Conservation (phyloP, 2,797 vertebrate species). For the Trematomus bernacchii region DNA sequence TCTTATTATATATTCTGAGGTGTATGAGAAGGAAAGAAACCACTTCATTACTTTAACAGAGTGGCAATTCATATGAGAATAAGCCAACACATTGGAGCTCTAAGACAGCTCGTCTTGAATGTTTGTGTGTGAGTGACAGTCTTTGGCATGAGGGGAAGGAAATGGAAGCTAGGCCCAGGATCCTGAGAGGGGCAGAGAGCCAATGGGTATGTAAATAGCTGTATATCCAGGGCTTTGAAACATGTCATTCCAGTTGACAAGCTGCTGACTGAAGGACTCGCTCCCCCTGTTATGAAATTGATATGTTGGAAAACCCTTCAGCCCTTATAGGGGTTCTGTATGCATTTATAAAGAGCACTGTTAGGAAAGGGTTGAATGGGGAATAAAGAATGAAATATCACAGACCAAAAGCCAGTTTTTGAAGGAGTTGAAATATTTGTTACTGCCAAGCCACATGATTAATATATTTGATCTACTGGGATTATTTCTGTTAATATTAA, state of each 20-base stretch:
- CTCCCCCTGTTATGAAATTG: conserved; percentile 40
- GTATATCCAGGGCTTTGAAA: conserved; percentile 62
- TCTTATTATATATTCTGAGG: conserved; percentile 11
- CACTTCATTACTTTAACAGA: conserved; percentile 3
- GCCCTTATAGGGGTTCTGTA: conserved; percentile 17
- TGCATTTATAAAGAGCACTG: conserved; percentile 27
- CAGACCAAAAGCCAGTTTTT: conserved; percentile 34
- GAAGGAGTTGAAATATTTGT: conserved; percentile 42
- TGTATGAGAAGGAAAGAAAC: conserved; percentile 2
- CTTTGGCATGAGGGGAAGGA: conserved; percentile 37
- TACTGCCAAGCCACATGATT: conserved; percentile 39
- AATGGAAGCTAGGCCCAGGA: conserved; percentile 33
- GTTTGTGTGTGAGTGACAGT: conserved; percentile 59
- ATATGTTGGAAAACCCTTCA: conserved; percentile 34
- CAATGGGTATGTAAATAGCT: conserved; percentile 69
- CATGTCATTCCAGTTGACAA: conserved; percentile 61
- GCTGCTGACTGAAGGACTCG: conserved; percentile 45
- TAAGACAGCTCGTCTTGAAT: conserved; percentile 42
- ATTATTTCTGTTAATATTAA: conserved; percentile 57
- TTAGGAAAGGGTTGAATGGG: background rate
- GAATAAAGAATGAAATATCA: background rate
- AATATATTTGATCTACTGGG: conserved; percentile 42
- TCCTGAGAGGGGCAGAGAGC: conserved; percentile 50
- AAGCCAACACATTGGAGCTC: conserved; percentile 36
- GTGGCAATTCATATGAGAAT: conserved; percentile 28